Base-by-base conservation (phyloP, 2,888 invertebrate species). In the Maniola hyperantus region DNA sequence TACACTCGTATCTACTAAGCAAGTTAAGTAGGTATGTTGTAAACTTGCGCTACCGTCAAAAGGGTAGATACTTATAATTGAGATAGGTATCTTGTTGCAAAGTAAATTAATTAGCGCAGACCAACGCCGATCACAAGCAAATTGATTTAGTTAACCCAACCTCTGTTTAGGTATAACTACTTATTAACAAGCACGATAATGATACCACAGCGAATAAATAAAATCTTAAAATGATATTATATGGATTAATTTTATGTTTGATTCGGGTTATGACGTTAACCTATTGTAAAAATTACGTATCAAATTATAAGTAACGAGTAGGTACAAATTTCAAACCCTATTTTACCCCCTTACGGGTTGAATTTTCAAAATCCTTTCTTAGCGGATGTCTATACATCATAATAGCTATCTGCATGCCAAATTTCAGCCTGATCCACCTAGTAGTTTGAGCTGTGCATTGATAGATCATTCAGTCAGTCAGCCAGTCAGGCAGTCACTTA, bases 21-120 rank as follows among this genome's bases (percentile, higher is more conserved):
- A n/a, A n/a, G n/a, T n/a, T n/a, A n/a, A n/a, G n/a, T 20, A 50
- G 20, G 50, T 20, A 50, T 20, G 18, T 20, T 20, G 20, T 18
- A 20, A 20, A 20, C 20, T 18, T 50, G 20, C n/a, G 10, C 5
- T 20, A 39, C 39, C 55, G 20, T 39, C 55, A 57, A 39, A 57
- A 36, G 39, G 55, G 10, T 20, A 15, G 26, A 33, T 13, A n/a
- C n/a, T n/a, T n/a, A 10, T 44, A 48, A 60, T 62, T 53, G 62
- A 53, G 51, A 42, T 53, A 53, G 53, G 39, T 62, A 53, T 62
- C 42, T 62, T n/a, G 42, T 53, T 62, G 42, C 54, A 64, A 57
- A 64, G 55, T 64, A 57, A 64, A 90, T 87, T 89, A 90, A 91
- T 91, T 90, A 91, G 85, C 82, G 48, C 48, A 48, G 59, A 44